phyloP scores from a whole-genome alignment of 2,113 vertebrate species.

The Semnornis frantzii region DNA sequence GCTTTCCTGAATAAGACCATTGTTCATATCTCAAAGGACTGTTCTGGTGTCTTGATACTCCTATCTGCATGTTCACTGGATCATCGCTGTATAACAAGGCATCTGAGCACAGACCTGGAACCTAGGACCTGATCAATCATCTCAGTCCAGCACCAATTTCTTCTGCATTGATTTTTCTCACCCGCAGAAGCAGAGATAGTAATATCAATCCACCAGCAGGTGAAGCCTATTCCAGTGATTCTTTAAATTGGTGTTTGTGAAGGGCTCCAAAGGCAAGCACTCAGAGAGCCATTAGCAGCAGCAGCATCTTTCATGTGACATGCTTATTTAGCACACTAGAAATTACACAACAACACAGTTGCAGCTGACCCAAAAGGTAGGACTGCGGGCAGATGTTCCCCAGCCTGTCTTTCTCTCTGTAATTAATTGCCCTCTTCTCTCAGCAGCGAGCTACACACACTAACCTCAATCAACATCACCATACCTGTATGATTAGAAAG shows the following conservation, averaged over 20 bases:
- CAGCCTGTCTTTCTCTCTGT: not conserved
- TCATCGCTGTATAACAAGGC: not conserved
- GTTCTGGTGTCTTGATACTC: not conserved
- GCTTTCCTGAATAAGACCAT: no score
- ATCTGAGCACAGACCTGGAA: not conserved
- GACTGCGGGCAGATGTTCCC: not conserved
- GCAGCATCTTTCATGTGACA: not conserved
- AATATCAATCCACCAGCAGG: not conserved
- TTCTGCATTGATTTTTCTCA: not conserved
- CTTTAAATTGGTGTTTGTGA: not conserved
- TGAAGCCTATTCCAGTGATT: not conserved
- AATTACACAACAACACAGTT: not conserved
- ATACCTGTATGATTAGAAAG: not conserved
- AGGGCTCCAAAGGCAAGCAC: not conserved
- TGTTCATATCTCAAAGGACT: not conserved
- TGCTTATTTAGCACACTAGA: not conserved
- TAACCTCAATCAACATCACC: not conserved
- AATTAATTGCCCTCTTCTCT: not conserved
- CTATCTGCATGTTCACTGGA: not conserved
- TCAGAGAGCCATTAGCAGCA: not conserved
- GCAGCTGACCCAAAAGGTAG: not conserved
- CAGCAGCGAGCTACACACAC: not conserved
- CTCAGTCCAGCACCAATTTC: not conserved
- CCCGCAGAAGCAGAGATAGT: not conserved
- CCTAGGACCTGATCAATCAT: not conserved